Conservation (phyloP, 2,888 invertebrate species). For the Lacanobia oleracea region DNA sequence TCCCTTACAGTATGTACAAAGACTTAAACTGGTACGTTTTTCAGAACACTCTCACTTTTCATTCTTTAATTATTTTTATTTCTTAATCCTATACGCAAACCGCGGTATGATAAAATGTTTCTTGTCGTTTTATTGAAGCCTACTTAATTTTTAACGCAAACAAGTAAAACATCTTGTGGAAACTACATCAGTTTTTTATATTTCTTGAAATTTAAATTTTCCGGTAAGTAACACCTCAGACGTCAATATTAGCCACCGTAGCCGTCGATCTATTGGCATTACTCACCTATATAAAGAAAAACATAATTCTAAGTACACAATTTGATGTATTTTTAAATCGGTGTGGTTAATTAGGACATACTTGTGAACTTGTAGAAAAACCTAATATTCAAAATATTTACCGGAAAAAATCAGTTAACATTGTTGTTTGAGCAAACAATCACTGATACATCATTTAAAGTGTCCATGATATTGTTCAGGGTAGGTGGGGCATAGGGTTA, state of each 20-base stretch:
- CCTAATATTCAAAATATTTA: slow-evolving; percentile 22
- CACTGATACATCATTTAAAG: background rate
- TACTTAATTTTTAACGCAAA: background rate
- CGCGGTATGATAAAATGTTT: slow-evolving; percentile 18
- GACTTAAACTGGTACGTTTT: slow-evolving; percentile 6
- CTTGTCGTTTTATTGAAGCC: slow-evolving; percentile 13
- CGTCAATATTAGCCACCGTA: slow-evolving; percentile 12
- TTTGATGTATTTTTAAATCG: slow-evolving; percentile 1
- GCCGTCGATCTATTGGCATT: background rate
- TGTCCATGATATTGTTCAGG: background rate
- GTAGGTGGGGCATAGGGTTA: too few relatives aligned
- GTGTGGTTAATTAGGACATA: slow-evolving; percentile 9
- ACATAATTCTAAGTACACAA: background rate
- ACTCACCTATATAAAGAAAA: background rate
- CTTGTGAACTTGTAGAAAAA: slow-evolving; percentile 18
- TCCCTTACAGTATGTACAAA: background rate
- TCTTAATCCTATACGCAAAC: background rate
- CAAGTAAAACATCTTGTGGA: background rate
- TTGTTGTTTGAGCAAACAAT: background rate
- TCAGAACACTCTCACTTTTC: background rate
- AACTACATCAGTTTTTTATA: background rate
- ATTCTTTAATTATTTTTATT: slow-evolving; percentile 2
- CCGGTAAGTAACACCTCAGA: background rate
- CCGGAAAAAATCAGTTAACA: background rate
- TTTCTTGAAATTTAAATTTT: slow-evolving; percentile 29